These are phyloP conservation scores for Xenopus petersii DNA, from an alignment of 2,797 vertebrate species.

Conservation along the genomic window DNA sequence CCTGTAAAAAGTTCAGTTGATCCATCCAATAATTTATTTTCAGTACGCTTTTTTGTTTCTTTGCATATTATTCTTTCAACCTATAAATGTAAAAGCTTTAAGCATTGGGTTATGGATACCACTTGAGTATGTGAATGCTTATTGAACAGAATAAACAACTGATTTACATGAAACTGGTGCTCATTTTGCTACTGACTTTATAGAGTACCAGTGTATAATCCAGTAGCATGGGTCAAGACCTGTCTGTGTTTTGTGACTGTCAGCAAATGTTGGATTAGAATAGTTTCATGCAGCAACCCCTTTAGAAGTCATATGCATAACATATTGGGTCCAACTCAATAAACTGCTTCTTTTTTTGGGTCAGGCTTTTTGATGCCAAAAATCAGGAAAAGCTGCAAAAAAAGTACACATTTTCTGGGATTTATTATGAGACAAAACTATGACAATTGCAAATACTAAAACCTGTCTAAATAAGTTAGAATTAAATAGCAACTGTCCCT, in stretches of 20 bases:
- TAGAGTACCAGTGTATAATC: not conserved
- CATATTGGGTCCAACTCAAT: too few relatives aligned
- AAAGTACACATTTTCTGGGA: too few relatives aligned
- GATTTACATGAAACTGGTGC: slow-evolving; percentile 30
- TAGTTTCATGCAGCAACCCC: too few relatives aligned
- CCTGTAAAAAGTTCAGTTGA: not conserved
- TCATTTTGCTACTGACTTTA: not conserved
- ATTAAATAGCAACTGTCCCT: too few relatives aligned
- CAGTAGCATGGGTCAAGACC: slow-evolving; percentile 11
- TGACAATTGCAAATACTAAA: too few relatives aligned
- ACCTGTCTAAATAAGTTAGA: too few relatives aligned
- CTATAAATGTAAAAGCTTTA: not conserved
- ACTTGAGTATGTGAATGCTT: not conserved
- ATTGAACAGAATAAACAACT: not conserved
- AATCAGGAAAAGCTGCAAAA: too few relatives aligned
- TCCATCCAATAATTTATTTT: slow-evolving; percentile 3
- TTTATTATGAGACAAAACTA: too few relatives aligned
- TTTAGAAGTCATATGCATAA: too few relatives aligned
- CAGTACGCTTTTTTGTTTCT: not conserved
- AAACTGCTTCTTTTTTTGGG: too few relatives aligned
- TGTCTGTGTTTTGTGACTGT: not conserved
- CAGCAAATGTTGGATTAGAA: not conserved
- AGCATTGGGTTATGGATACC: slow-evolving; percentile 15
- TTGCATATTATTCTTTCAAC: not conserved
- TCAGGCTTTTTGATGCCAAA: too few relatives aligned